These are phyloP conservation scores for Campopleginae sp. DNA, from an alignment of 2,888 invertebrate genomes.

Conservation along the genomic window DNA sequence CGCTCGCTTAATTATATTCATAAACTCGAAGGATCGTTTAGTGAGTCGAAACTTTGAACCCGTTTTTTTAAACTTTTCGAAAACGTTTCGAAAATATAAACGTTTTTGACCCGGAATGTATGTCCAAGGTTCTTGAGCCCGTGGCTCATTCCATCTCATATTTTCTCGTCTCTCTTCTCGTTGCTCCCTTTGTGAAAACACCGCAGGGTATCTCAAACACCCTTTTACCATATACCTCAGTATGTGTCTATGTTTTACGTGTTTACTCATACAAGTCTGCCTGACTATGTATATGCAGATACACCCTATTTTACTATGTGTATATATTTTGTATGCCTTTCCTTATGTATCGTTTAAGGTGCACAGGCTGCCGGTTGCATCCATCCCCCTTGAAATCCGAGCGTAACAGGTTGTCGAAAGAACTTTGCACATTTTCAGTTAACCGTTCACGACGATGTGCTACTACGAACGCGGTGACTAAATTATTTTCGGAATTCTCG, in stretches of 20 bases:
- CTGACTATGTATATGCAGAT: not conserved
- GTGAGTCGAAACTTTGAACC: not conserved
- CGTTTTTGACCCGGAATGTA: conserved; percentile 9
- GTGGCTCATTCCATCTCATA: conserved; percentile 47
- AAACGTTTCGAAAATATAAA: not conserved
- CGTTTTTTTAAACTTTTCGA: not conserved
- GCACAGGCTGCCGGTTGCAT: conserved; percentile 31
- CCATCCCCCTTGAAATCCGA: conserved; percentile 51
- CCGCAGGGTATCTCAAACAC: conserved; percentile 79
- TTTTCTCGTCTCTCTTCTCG: conserved; percentile 66
- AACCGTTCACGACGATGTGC: not conserved
- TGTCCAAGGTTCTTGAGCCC: conserved; percentile 6
- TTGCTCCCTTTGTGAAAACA: conserved; percentile 79
- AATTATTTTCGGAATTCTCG: not conserved
- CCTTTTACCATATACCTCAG: conserved; percentile 19
- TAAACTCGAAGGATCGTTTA: not conserved
- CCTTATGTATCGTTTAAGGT: conserved; percentile 9
- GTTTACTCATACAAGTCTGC: conserved; percentile 7
- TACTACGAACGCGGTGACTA: not conserved
- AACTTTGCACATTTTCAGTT: conserved; percentile 48
- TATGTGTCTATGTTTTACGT: conserved; percentile 16
- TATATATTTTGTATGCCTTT: not conserved
- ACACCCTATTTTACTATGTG: not conserved
- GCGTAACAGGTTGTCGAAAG: conserved; percentile 71
- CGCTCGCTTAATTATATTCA: not conserved